phyloP scores from a whole-genome alignment of 2,797 vertebrate species.

The Lycodopsis pacificus region DNA sequence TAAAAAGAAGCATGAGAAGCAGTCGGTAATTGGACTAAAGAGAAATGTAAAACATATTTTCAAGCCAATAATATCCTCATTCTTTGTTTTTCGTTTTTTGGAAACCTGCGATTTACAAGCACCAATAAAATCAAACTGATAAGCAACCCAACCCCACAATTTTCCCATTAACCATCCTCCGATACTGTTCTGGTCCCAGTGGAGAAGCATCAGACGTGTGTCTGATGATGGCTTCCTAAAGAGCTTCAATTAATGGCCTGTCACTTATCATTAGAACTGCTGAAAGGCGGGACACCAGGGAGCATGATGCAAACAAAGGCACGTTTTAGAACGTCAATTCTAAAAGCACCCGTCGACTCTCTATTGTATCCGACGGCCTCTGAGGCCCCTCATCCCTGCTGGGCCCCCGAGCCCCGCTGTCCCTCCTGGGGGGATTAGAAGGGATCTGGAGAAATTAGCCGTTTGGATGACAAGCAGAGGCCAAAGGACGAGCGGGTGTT shows the following conservation, averaged over 20 bases:
- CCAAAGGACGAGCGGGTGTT: conserved; percentile 90
- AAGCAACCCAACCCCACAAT: conserved; percentile 66
- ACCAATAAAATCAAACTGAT: conserved; percentile 68
- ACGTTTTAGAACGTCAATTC: conserved; percentile 86
- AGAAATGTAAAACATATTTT: conserved; percentile 32
- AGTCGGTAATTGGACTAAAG: conserved; percentile 6
- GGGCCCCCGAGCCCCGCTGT: conserved; percentile 87
- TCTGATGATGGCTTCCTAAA: conserved; percentile 91
- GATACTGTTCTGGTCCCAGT: conserved; percentile 61
- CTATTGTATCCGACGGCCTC: conserved; percentile 79
- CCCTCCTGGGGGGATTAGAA: conserved; percentile 92
- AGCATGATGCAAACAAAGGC: conserved; percentile 92
- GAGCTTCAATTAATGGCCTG: conserved; percentile 88
- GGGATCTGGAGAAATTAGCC: conserved; percentile 91
- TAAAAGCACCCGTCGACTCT: conserved; percentile 80
- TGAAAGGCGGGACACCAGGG: conserved; percentile 83
- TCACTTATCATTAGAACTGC: conserved; percentile 86
- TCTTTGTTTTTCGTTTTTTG: neutral
- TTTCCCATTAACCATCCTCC: conserved; percentile 61
- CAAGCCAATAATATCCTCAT: conserved; percentile 33
- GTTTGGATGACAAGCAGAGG: conserved; percentile 93
- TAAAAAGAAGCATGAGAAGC: conserved; percentile 4
- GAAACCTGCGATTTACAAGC: conserved; percentile 58
- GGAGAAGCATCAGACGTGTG: conserved; percentile 84
- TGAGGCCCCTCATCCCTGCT: conserved; percentile 87